Percentiles rank a stretch among this genome's conserved stretches.
phyloP scores from a whole-genome alignment of 2,888 invertebrate genomes.

The Cancer borealis region DNA sequence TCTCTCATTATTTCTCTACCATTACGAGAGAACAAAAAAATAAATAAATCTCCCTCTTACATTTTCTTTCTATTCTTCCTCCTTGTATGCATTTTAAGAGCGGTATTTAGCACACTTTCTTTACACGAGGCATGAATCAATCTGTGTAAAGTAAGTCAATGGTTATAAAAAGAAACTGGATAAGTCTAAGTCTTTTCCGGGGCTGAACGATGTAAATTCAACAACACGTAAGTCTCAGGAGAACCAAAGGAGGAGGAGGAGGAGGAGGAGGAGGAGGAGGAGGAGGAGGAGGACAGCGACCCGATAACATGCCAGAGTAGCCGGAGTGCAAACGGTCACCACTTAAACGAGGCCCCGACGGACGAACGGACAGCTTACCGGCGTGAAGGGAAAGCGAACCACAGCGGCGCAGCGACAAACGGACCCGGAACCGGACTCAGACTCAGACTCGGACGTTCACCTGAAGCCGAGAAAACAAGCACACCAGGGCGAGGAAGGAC shows the following conservation, averaged over 20 bases:
- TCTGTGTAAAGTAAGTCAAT: background rate
- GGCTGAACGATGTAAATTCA: background rate
- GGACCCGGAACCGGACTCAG: background rate
- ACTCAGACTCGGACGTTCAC: background rate
- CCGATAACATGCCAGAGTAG: background rate
- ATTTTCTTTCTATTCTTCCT: background rate
- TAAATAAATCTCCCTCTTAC: background rate
- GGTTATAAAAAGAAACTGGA: background rate
- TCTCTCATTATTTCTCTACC: background rate
- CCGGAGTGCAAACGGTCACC: background rate
- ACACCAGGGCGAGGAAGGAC: background rate
- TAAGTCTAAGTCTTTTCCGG: background rate
- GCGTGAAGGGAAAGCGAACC: background rate
- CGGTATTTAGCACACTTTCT: background rate
- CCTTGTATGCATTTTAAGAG: background rate
- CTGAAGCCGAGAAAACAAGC: background rate
- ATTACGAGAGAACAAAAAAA: background rate
- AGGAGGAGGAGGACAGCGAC: background rate
- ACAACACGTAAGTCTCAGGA: background rate
- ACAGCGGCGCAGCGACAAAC: background rate
- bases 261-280: constrained; percentile 3
- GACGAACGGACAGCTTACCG: background rate
- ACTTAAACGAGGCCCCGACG: background rate
- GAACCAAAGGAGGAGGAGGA: background rate
- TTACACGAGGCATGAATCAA: background rate